Evolutionary conservation across 2,113 vertebrate genomes (phyloP).

Genomic region (Halichoerus grypus): DNA sequence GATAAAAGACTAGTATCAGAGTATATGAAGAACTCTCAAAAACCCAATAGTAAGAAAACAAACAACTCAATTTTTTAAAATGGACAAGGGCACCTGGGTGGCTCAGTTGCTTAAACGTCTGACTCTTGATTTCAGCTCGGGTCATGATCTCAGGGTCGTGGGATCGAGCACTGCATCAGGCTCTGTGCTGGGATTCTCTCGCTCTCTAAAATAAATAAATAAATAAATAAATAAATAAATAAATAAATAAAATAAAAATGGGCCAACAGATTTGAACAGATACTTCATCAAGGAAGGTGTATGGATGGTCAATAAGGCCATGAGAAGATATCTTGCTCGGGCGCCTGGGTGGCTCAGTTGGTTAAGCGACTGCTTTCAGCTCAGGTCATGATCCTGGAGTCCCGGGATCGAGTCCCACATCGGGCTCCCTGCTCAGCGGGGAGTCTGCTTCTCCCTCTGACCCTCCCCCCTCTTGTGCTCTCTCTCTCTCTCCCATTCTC

Average conservation of each 20-base stretch:
- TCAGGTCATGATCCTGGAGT: too few relatives aligned
- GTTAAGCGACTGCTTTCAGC: too few relatives aligned
- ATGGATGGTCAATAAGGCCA: not conserved
- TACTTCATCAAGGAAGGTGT: not conserved
- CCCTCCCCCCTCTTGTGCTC: too few relatives aligned
- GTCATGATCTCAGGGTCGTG: not conserved
- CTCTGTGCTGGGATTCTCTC: not conserved
- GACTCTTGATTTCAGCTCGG: not conserved
- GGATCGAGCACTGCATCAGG: not conserved
- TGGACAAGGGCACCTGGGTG: not conserved
- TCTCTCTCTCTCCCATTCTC: too few relatives aligned
- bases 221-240: not conserved
- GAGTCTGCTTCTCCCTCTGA: too few relatives aligned
- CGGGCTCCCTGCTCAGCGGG: too few relatives aligned
- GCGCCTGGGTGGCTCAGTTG: too few relatives aligned
- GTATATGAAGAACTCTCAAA: not conserved
- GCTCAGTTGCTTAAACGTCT: not conserved
- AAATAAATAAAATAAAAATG: not conserved
- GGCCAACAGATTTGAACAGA: not conserved
- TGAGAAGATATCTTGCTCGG: not conserved
- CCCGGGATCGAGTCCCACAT: too few relatives aligned
- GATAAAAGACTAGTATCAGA: not conserved
- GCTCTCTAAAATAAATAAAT: not conserved
- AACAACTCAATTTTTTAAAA: not conserved
- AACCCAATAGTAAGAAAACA: not conserved